Conservation (phyloP, 2,113 vertebrate species). For the Ciconia stormi region DNA sequence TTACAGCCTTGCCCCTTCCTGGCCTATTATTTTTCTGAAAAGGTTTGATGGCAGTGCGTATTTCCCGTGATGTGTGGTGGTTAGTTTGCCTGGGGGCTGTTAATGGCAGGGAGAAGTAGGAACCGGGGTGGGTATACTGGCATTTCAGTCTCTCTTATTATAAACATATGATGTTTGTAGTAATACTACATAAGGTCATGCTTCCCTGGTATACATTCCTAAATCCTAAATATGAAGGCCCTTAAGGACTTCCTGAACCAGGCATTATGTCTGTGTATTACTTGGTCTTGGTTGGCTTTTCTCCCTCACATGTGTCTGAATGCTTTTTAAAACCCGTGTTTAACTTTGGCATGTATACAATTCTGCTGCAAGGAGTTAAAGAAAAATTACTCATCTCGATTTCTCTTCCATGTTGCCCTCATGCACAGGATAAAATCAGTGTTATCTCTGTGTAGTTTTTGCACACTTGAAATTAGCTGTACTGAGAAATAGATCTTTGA, state of each 20-base stretch:
- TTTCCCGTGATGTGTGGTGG: neutral
- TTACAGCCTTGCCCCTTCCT: neutral
- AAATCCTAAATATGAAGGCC: neutral
- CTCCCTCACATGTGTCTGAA: neutral
- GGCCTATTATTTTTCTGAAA: neutral
- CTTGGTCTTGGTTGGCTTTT: neutral
- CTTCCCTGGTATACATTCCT: neutral
- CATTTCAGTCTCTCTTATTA: neutral
- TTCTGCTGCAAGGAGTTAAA: neutral
- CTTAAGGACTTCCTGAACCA: neutral
- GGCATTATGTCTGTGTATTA: neutral
- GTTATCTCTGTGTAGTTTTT: neutral
- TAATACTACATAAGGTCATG: neutral
- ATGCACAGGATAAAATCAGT: neutral
- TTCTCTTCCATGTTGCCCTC: neutral
- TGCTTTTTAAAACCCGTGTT: neutral
- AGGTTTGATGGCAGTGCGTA: neutral
- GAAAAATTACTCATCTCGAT: neutral
- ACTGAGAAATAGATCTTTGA: neutral
- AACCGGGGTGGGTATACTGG: neutral
- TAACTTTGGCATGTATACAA: neutral
- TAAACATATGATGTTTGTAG: neutral
- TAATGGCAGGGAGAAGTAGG: neutral
- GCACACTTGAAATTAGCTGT: neutral
- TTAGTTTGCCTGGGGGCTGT: neutral